Evolutionary conservation across 2,888 invertebrate genomes (phyloP), one percentile per base, ranked within the genome.

Genomic region (Cordilura impudica): DNA sequence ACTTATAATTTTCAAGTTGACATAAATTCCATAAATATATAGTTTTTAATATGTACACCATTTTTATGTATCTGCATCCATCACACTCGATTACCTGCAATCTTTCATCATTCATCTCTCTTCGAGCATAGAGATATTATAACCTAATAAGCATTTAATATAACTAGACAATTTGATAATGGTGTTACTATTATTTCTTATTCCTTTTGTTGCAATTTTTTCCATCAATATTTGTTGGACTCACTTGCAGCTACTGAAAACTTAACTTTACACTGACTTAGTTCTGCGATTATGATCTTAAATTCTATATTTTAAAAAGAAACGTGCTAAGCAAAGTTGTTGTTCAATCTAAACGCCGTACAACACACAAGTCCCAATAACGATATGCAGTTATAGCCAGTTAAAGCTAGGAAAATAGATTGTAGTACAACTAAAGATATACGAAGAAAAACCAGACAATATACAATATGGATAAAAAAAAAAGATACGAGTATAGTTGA

Each of bases 141-240:
- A 78, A 78, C 58, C 69, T 35, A 78, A 78, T 78, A 73, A 69
- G 73, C 67, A 72, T 72, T 77, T 54, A 60, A 72, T 66, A 56
- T 56, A 67, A 72, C 67, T 63, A 67, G 78, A 72, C 72, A 69
- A 69, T 78, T 78, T 63, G 78, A 73, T 63, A 78, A 72, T 78
- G 53, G 23, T 56, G 73, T 73, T 69, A 43, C 67, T 73, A 51
- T 69, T 78, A 51, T 66, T 56, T 56, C 47, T 14, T 49, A n/a
- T 65, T 18, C 56, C 31, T 3, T 61, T 45, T 47, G 8, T 66
- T 61, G 19, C 10, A 35, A n/a, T 19, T 56, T 35, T 19, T 58
- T n/a, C 10, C 7, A 7, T 19, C 19, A 39, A 12, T 31, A 39
- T 39, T 39, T 39, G 35, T n/a, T 39, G 35, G 35, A 39, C 35